Evolutionary conservation across 2,113 vertebrate species (phyloP), one percentile per base, ranked within the genome.

Genomic region (Chionis minor): DNA sequence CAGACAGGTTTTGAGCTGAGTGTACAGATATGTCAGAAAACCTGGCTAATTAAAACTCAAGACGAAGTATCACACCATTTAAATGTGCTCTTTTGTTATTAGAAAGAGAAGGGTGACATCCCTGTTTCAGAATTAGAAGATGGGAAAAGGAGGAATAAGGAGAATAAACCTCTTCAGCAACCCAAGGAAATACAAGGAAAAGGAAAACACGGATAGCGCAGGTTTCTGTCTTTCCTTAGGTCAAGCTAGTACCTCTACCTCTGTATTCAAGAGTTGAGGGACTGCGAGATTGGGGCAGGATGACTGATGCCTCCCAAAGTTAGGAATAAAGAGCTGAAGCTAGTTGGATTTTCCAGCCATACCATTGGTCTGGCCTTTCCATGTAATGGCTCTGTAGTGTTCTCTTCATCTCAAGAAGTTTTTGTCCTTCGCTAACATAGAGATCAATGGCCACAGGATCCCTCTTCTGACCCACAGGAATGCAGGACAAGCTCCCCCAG

Each of bases 401-500:
- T 54, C 26, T 82, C 24, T 82, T 79, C 12, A 70, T 3, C 3
- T 4, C 24, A 30, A 40, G 21, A 88, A 61, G 24, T 24, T 33
- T 33, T 14, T 24, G 14, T 42, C 19, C 26, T 65, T 74, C 3
- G 1, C 40, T 33, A 45, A 7, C 20, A 12, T 5, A 73, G 14
- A 45, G 17, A n/a, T 69, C 40, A 30, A 11, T 3, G 7, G 22
- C 10, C 20, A 59, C 32, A 56, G 24, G 52, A 75, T 81, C 33
- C 33, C 18, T 70, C 14, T 65, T 63, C 58, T 65, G 14, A 40
- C 75, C 17, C 10, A 26, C 26, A 69, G 35, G 38, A 79, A 82
- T 19, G 10, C 30, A 56, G 32, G 51, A 28, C 8, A 38, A 74
- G 24, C 2, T 83, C 24, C 26, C 2, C 0, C 0, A 0, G 38